phyloP scores from a whole-genome alignment of 2,888 invertebrate species.

The Caenorhabditis drosophilae region DNA sequence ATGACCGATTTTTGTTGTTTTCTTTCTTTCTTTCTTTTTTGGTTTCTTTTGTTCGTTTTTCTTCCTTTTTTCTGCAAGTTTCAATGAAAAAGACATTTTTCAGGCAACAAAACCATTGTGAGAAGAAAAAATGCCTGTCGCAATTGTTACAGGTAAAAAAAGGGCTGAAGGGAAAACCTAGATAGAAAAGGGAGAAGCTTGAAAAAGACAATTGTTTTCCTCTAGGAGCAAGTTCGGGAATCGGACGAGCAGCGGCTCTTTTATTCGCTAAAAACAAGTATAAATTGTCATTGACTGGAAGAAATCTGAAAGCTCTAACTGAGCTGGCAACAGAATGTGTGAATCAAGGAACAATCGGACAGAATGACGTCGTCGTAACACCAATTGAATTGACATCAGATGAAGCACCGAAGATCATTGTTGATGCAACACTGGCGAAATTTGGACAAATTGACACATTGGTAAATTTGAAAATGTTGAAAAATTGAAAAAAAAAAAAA shows the following conservation, averaged over 20 bases:
- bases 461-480: conserved; percentile 30
- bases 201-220: background rate
- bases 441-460: conserved; percentile 62
- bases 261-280: conserved; percentile 55
- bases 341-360: conserved; percentile 35
- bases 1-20: background rate
- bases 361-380: conserved; percentile 59
- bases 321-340: conserved; percentile 58
- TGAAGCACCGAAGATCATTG: conserved; percentile 48
- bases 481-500: background rate
- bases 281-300: conserved; percentile 42
- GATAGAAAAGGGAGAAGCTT: no score
- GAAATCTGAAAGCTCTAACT: conserved; percentile 58
- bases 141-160: conserved; percentile 40
- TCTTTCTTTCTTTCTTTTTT: background rate
- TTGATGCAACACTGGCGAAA: conserved; percentile 54
- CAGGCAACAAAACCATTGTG: background rate
- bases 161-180: no score
- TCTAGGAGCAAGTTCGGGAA: conserved; percentile 62
- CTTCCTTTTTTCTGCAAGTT: background rate
- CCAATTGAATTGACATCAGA: conserved; percentile 70
- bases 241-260: conserved; percentile 61
- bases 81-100: background rate
- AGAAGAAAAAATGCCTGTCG: conserved; percentile 43
- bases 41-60: background rate